Evolutionary conservation across 2,797 vertebrate species (phyloP), one percentile per base, ranked within the genome.

Genomic region (Macropus fuliginosus): DNA sequence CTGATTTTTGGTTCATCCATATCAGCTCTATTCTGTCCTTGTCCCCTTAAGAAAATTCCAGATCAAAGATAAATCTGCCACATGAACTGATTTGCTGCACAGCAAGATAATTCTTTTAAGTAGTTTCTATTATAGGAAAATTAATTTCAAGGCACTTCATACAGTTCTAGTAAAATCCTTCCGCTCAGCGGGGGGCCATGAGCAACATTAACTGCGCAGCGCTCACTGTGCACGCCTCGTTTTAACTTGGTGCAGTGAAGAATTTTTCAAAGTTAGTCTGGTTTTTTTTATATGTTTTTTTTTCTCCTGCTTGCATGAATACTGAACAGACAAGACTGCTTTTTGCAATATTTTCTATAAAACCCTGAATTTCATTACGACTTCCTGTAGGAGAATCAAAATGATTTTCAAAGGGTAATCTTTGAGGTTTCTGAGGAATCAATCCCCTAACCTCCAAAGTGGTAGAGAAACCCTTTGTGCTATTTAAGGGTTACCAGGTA

Each of bases 131-230:
- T 98, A 98, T 97, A 98, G 94, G 96, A 98, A 98, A 98, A 98
- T 98, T 98, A 99, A 98, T 99, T 98, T 98, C 97, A 98, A 98
- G 97, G 96, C 98, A 98, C 97, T 98, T 98, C 98, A 98, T 98
- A 98, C 95, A 97, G 95, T 98, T 98, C 96, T 98, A 97, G 98
- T 97, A 98, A 98, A 98, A 98, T 97, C 92, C 96, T 98, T 98
- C 97, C 56, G 94, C 97, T 94, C 96, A 95, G 96, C 52, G 1
- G 94, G 98, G 96, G 92, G 92, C 96, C 97, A 95, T 94, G 97
- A 98, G 92, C 96, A 98, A 96, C 95, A 96, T 96, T 98, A 98
- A 98, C 96, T 97, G 5, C 92, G 91, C 92, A 97, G 93, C 96
- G 28, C 97, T 97, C 97, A 96, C 96, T 93, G 96, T 96, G 91